Conservation (phyloP, 2,888 invertebrate species). For the Athalia rosae region DNA sequence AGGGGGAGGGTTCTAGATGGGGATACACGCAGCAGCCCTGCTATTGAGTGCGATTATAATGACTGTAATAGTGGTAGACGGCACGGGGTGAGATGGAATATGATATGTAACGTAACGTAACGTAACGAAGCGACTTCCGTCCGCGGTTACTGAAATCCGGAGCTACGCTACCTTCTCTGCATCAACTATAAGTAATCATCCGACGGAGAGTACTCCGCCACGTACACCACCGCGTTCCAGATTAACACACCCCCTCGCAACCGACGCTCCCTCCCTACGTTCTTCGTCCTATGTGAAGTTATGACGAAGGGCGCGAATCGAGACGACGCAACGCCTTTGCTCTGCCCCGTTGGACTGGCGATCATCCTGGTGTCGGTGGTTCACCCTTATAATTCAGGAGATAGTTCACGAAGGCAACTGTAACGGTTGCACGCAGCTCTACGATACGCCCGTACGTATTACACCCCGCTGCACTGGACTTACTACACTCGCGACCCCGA, state of each 20-base stretch:
- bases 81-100: constrained; percentile 29
- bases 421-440: not conserved
- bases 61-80: constrained; percentile 31
- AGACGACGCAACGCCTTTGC: too few species aligned
- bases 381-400: constrained; percentile 18
- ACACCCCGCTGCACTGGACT: too few species aligned
- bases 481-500: too few species aligned
- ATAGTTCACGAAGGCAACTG: constrained; percentile 13
- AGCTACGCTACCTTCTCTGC: too few species aligned
- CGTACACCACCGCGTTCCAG: not conserved
- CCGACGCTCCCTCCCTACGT: not conserved
- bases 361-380: not conserved
- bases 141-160: not conserved
- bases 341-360: too few species aligned
- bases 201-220: constrained; percentile 1
- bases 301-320: constrained; percentile 2
- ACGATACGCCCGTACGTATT: not conserved
- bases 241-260: not conserved
- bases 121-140: constrained; percentile 36
- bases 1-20: too few species aligned
- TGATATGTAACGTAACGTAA: constrained; percentile 34
- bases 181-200: too few species aligned
- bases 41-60: constrained; percentile 43
- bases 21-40: not conserved
- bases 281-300: constrained; percentile 8